These are phyloP conservation scores for Lophius piscatorius DNA, from an alignment of 2,113 vertebrate genomes.

Conservation along the genomic window DNA sequence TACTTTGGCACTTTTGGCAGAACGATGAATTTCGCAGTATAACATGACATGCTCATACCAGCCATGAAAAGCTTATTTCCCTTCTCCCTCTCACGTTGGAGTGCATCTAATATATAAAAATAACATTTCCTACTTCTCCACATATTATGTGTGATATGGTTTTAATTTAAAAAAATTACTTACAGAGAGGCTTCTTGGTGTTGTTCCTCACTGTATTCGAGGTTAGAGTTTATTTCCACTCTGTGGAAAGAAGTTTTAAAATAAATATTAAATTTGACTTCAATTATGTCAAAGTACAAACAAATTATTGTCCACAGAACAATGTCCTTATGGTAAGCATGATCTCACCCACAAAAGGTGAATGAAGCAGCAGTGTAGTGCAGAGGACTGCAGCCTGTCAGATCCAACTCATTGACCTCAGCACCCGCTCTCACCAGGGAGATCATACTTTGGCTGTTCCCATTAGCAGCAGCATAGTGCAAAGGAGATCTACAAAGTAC, in stretches of 20 bases:
- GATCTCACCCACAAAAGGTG: conserved; percentile 87
- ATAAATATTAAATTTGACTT: not conserved
- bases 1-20: too few species aligned
- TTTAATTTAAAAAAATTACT: conserved; percentile 59
- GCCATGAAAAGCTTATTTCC: too few species aligned
- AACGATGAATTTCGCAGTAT: too few species aligned
- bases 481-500: conserved; percentile 84
- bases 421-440: conserved; percentile 89
- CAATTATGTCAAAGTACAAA: not conserved
- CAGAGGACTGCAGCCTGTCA: conserved; percentile 90
- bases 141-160: not conserved
- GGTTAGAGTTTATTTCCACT: conserved; percentile 78
- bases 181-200: conserved; percentile 93
- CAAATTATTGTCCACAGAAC: not conserved
- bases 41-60: too few species aligned
- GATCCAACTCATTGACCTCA: conserved; percentile 87
- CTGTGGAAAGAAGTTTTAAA: conserved; percentile 62
- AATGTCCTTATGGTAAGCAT: not conserved
- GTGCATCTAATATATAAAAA: not conserved
- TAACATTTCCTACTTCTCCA: not conserved
- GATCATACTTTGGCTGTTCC: conserved; percentile 90
- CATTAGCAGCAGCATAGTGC: conserved; percentile 94
- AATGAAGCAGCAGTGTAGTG: conserved; percentile 94
- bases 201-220: conserved; percentile 80
- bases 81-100: too few species aligned